Base-by-base conservation (phyloP, 2,888 invertebrate genomes). In the Microctonus aethiopoides region DNA sequence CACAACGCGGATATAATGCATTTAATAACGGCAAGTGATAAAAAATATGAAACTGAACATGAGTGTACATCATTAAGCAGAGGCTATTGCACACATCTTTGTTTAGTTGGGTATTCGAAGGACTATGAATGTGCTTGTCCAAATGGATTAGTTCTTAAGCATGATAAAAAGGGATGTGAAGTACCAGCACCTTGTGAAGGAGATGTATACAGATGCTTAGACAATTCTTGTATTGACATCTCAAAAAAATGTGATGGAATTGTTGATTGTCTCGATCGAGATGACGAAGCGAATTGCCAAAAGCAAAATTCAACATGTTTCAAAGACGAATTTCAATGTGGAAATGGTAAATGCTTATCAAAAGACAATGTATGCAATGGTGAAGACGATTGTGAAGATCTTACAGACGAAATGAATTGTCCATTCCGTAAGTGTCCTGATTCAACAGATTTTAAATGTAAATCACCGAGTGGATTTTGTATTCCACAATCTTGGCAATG, bases 71-170 rank as follows among this genome's bases (percentile, higher is more conserved):
- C 88, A 32, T 78, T 78, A 9, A 87, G 87, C 34, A 91, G 91
- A 72, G 91, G 91, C 46, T 90, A 90, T 0, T 95, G 95, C 79
- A 91, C 92, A 2, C 92, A 94, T 81, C 85, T 95, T 10, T 95
- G 95, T 80, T 89, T 94, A 1, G 89, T 91, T 68, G 81, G 75
- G 41, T 72, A 73, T 36, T 16, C 59, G n/a, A 41, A 22, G 3
- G 61, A 71, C 4, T 76, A 74, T 29, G 76, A 77, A 1, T 91
- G 91, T 76, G 86, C 87, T 1, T 96, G 96, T 81, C 93, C 95
- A 0, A 84, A 90, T 0, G 92, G 93, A 0, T 88, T 91, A 81
- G 83, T 88, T 0, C 86, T 93, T 11, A 84, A 83, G 1, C 78
- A 82, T 0, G 89, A 90, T 24, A 89, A 89, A 34, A 86, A 83